Percentiles rank a stretch among this genome's conserved stretches.
phyloP scores from a whole-genome alignment of 2,888 invertebrate genomes.

The Parapristionchus giblindavisi region DNA sequence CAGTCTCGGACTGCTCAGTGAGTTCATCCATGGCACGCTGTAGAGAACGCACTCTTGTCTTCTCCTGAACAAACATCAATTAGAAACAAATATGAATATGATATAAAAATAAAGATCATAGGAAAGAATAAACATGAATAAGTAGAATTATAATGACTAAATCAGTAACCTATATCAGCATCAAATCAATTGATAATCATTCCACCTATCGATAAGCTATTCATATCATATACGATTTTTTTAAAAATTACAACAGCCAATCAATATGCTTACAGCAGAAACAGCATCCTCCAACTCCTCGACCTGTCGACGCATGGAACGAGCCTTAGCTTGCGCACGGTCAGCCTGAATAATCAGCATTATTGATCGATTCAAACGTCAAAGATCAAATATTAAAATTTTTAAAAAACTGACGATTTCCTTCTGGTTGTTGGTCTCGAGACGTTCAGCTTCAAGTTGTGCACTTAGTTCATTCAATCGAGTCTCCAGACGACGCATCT shows the following conservation, averaged over 20 bases:
- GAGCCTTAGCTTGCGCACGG: slow-evolving; percentile 21
- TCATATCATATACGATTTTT: too few relatives aligned
- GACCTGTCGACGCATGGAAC: slow-evolving; percentile 36
- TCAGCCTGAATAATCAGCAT: slow-evolving; percentile 17
- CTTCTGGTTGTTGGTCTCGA: slow-evolving; percentile 38
- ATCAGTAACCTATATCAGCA: too few relatives aligned
- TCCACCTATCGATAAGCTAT: too few relatives aligned
- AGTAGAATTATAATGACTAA: too few relatives aligned
- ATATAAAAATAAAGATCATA: too few relatives aligned
- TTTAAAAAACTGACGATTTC: slow-evolving; percentile 32
- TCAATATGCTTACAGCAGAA: slow-evolving; percentile 2
- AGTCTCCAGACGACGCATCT: slow-evolving; percentile 41
- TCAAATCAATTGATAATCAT: too few relatives aligned
- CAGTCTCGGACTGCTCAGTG: slow-evolving; percentile 36
- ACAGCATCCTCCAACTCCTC: slow-evolving; percentile 43
- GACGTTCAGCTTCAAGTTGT: slow-evolving; percentile 37
- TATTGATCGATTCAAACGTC: not conserved
- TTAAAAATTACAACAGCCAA: too few relatives aligned
- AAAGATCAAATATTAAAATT: not conserved
- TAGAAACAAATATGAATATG: too few relatives aligned
- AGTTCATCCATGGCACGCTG: slow-evolving; percentile 39
- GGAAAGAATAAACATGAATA: too few relatives aligned
- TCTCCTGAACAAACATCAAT: slow-evolving; percentile 7
- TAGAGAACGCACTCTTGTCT: slow-evolving; percentile 33
- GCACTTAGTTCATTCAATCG: slow-evolving; percentile 39